A percentile compares a stretch with the other conserved stretches of the same genome.
phyloP scores from a whole-genome alignment of 2,888 invertebrate species.

The Melieria crassipennis region DNA sequence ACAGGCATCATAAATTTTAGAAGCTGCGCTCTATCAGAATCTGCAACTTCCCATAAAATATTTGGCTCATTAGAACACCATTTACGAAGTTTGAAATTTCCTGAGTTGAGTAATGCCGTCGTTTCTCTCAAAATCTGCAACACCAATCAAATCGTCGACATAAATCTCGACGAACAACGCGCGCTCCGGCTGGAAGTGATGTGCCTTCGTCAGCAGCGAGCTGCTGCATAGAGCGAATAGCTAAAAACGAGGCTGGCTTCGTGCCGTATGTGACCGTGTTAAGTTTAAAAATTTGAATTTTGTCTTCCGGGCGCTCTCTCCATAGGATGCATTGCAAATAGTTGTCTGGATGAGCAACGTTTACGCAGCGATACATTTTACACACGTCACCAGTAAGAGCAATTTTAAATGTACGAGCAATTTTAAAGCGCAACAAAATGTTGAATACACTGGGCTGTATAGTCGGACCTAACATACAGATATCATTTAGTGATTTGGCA shows the following conservation, averaged over 20 bases:
- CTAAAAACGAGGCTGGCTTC: conserved; percentile 33
- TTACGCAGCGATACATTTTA: conserved; percentile 29
- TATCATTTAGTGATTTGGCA: conserved; percentile 15
- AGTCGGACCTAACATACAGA: conserved; percentile 20
- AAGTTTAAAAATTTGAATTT: conserved; percentile 16
- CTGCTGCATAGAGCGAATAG: conserved; percentile 34
- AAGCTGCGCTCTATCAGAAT: conserved; percentile 15
- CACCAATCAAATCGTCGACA: conserved; percentile 44
- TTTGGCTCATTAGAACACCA: conserved; percentile 38
- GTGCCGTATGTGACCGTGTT: conserved; percentile 30
- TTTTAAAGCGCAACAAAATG: conserved; percentile 18
- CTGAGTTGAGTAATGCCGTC: conserved; percentile 24
- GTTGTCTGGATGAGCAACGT: conserved; percentile 7
- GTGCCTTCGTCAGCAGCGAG: conserved; percentile 51
- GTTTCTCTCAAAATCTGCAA: conserved; percentile 33
- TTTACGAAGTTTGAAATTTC: conserved; percentile 39
- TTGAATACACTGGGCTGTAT: conserved; percentile 16
- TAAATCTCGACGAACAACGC: conserved; percentile 41
- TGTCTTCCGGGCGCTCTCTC: conserved; percentile 7
- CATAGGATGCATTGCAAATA: conserved; percentile 25
- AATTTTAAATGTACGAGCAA: conserved; percentile 12
- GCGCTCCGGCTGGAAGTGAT: conserved; percentile 39
- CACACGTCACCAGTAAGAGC: conserved; percentile 25
- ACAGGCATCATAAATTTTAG: conserved; percentile 27
- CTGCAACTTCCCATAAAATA: conserved; percentile 16